Percentiles rank a stretch among this genome's conserved stretches.
These are phyloP conservation scores for Limonius californicus DNA, from an alignment of 1,140 invertebrate species.

Conservation along the genomic window DNA sequence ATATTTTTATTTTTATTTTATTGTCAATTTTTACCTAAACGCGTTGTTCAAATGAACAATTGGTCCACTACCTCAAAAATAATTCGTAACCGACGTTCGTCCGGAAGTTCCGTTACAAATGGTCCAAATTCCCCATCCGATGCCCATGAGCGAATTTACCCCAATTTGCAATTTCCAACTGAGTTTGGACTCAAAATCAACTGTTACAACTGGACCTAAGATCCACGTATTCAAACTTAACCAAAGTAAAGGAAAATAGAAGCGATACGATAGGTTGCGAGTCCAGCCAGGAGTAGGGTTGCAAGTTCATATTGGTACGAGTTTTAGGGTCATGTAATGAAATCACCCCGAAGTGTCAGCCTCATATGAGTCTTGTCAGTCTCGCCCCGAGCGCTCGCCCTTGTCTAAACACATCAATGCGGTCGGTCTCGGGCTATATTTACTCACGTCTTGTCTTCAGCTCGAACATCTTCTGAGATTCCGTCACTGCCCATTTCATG, in stretches of 20 bases:
- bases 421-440: slow-evolving; percentile 8
- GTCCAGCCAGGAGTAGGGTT: background rate
- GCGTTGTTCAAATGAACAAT: too few relatives aligned
- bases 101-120: too few relatives aligned
- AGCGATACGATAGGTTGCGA: background rate
- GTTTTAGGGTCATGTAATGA: slow-evolving; percentile 14
- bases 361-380: slow-evolving; percentile 14
- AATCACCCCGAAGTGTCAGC: slow-evolving; percentile 7
- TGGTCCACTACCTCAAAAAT: too few relatives aligned
- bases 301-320: slow-evolving; percentile 10
- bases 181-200: too few relatives aligned
- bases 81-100: too few relatives aligned
- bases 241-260: background rate
- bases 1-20: too few relatives aligned
- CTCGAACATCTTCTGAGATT: slow-evolving; percentile 13
- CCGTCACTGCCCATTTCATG: slow-evolving; percentile 17
- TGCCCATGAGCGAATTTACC: too few relatives aligned
- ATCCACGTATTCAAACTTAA: too few relatives aligned
- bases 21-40: too few relatives aligned
- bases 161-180: too few relatives aligned
- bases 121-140: too few relatives aligned
- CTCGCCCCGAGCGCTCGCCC: background rate
- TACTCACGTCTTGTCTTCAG: slow-evolving; percentile 12
- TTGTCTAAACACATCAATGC: slow-evolving; percentile 15
- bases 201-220: too few relatives aligned